A percentile compares a stretch with the other conserved stretches of the same genome.
These are phyloP conservation scores for Erannis defoliaria DNA, from an alignment of 2,888 invertebrate species.

Conservation along the genomic window DNA sequence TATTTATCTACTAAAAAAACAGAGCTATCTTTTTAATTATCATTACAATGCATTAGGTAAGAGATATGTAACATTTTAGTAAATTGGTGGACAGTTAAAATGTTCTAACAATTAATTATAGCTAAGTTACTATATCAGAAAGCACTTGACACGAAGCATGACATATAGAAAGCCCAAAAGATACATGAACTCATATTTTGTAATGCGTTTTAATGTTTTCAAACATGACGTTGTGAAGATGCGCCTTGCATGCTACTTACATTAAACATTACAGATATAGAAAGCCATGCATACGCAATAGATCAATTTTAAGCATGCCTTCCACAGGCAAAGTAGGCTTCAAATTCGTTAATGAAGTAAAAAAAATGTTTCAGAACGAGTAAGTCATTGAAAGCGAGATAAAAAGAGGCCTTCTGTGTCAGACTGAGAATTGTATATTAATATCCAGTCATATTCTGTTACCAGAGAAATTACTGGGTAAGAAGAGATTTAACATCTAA, in stretches of 20 bases:
- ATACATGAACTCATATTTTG: no score
- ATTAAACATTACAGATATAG: conserved; percentile 24
- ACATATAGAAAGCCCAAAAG: no score
- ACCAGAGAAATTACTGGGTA: no score
- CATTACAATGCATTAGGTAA: no score
- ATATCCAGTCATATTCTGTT: no score
- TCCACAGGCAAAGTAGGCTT: background rate
- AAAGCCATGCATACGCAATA: conserved; percentile 48
- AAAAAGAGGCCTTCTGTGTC: background rate
- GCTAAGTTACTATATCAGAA: background rate
- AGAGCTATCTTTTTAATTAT: no score
- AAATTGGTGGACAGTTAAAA: background rate
- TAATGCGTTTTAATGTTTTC: background rate
- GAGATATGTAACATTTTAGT: no score
- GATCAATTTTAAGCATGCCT: conserved; percentile 22
- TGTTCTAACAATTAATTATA: background rate
- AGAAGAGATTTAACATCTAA: no score
- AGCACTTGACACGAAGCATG: conserved; percentile 2
- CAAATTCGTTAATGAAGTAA: background rate
- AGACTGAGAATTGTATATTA: background rate
- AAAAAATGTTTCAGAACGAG: background rate
- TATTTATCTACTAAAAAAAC: no score
- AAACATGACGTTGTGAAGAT: conserved; percentile 2
- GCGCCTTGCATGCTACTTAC: background rate
- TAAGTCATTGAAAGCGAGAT: background rate